These are phyloP conservation scores for Heliopora coerulea DNA, from an alignment of 92 coral and sea anemone species.

Conservation along the genomic window DNA sequence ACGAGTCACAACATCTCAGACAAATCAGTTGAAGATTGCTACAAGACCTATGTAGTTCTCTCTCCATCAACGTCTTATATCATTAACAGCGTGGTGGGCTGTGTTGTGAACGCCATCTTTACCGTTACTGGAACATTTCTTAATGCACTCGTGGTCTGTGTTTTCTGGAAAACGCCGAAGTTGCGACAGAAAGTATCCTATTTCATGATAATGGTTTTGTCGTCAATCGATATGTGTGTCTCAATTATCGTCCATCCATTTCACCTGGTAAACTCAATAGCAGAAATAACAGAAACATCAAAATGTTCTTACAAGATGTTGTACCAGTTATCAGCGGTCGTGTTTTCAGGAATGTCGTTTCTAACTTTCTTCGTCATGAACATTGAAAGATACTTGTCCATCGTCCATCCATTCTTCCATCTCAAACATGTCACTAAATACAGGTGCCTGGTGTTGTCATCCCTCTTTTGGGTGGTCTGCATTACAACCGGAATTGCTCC, in stretches of 20 bases:
- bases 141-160: constrained; percentile 29
- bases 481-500: constrained; percentile 5
- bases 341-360: constrained; percentile 32
- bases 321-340: constrained; percentile 12
- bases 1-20: background rate
- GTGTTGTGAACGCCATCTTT: constrained; percentile 24
- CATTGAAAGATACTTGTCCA: constrained; percentile 29
- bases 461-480: constrained; percentile 1
- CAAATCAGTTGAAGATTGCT: constrained; percentile 6
- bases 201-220: constrained; percentile 37
- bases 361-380: constrained; percentile 27
- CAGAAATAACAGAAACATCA: constrained; percentile 21
- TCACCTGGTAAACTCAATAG: constrained; percentile 21
- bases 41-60: constrained; percentile 13
- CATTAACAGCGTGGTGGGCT: constrained; percentile 1
- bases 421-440: constrained; percentile 20
- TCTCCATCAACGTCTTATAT: constrained; percentile 25
- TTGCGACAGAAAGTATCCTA: constrained; percentile 30
- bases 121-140: constrained; percentile 24
- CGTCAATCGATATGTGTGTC: constrained; percentile 26
- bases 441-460: constrained; percentile 4
- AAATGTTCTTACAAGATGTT: constrained; percentile 20
- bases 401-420: constrained; percentile 34
- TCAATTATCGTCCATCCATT: constrained; percentile 13
- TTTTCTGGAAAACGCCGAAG: constrained; percentile 34